Evolutionary conservation across 2,888 invertebrate genomes (phyloP).

Genomic region (Nematopogon swammerdamellus): DNA sequence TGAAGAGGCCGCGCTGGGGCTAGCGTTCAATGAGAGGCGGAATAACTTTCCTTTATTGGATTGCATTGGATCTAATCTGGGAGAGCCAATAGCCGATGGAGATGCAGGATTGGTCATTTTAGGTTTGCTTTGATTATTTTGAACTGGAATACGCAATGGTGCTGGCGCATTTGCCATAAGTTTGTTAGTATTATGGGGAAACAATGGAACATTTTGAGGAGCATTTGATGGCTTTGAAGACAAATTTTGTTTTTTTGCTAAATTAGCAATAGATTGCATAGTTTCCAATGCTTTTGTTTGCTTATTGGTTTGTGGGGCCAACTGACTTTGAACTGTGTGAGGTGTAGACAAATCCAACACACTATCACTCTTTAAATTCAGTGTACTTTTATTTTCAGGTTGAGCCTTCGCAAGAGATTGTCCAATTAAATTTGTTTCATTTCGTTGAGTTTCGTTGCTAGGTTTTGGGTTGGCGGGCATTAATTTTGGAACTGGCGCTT

Average conservation of each 20-base stretch:
- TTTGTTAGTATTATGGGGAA: slow-evolving; percentile 28
- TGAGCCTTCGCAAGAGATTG: slow-evolving; percentile 11
- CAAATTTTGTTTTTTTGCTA: slow-evolving; percentile 46
- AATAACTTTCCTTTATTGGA: not conserved
- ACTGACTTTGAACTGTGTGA: slow-evolving; percentile 37
- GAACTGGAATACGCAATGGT: slow-evolving; percentile 32
- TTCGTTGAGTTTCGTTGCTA: slow-evolving; percentile 25
- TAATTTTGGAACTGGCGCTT: slow-evolving; percentile 45
- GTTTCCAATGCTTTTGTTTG: slow-evolving; percentile 48
- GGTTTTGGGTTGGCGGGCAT: slow-evolving; percentile 41
- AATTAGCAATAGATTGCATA: slow-evolving; percentile 51
- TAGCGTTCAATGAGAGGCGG: not conserved
- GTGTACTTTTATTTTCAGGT: slow-evolving; percentile 25
- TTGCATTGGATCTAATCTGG: not conserved
- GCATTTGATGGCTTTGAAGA: slow-evolving; percentile 32
- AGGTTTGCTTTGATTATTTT: slow-evolving; percentile 25
- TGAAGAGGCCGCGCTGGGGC: not conserved
- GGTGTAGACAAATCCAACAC: slow-evolving; percentile 49
- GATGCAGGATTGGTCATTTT: slow-evolving; percentile 21
- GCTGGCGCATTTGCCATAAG: slow-evolving; percentile 22
- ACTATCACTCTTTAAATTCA: slow-evolving; percentile 19
- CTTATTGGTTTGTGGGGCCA: slow-evolving; percentile 35
- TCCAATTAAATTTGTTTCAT: slow-evolving; percentile 25
- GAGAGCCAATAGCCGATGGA: slow-evolving; percentile 19
- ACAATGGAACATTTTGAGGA: slow-evolving; percentile 16